phyloP scores from a whole-genome alignment of 1,140 invertebrate genomes.

The Diabrotica virgifera region DNA sequence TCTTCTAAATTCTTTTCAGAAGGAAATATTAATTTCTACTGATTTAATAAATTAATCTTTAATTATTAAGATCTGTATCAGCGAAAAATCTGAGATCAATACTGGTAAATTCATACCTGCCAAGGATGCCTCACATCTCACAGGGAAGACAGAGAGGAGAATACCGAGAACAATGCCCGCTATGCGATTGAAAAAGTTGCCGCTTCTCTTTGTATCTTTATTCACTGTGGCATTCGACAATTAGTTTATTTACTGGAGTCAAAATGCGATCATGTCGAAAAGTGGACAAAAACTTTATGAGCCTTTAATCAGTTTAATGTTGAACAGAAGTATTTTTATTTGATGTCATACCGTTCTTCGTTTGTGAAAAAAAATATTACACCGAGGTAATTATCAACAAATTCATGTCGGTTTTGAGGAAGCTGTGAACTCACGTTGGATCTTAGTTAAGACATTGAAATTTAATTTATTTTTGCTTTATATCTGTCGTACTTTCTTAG shows the following conservation, averaged over 20 bases:
- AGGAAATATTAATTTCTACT: too few relatives aligned
- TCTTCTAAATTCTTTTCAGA: too few relatives aligned
- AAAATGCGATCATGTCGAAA: conserved; percentile 16
- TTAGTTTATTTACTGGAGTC: conserved; percentile 21
- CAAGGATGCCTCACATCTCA: too few relatives aligned
- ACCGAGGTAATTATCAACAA: background rate
- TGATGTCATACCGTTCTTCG: background rate
- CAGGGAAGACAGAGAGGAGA: background rate
- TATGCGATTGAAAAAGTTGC: conserved; percentile 10
- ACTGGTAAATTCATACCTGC: background rate
- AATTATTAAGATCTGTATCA: too few relatives aligned
- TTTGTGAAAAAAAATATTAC: background rate
- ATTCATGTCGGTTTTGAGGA: background rate
- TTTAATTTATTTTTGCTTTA: background rate
- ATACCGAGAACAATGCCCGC: background rate
- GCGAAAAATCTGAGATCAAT: background rate
- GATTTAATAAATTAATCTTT: too few relatives aligned
- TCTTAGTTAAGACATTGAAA: background rate
- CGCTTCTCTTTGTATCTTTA: conserved; percentile 17
- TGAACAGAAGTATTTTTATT: conserved; percentile 16
- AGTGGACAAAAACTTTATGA: conserved; percentile 18
- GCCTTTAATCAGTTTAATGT: conserved; percentile 19
- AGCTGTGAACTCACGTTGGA: background rate
- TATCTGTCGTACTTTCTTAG: background rate
- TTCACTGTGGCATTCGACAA: conserved; percentile 19